Percentiles rank a stretch among this genome's conserved stretches.
These are phyloP conservation scores for Tupaia chinensis DNA, from an alignment of 2,113 vertebrate species.

Conservation along the genomic window DNA sequence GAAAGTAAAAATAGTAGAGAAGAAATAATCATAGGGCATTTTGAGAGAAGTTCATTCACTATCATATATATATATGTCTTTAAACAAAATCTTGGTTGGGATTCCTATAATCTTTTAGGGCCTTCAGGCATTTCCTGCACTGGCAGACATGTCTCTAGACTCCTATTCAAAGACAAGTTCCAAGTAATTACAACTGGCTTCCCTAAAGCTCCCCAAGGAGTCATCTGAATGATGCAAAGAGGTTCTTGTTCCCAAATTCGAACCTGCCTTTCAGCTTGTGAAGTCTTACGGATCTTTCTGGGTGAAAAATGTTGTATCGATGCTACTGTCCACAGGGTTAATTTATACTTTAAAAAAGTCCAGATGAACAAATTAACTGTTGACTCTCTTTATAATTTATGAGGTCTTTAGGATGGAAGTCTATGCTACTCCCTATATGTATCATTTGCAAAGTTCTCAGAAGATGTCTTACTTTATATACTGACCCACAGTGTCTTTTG, in stretches of 20 bases:
- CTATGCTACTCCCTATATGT: neutral
- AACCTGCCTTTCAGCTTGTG: neutral
- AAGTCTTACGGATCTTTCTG: neutral
- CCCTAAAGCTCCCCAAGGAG: neutral
- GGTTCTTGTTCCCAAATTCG: neutral
- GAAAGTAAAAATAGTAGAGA: neutral
- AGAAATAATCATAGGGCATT: neutral
- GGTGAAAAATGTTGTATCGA: neutral
- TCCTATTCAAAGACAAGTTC: slow-evolving; percentile 7
- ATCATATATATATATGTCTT: neutral
- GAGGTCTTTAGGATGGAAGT: neutral
- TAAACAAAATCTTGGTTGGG: slow-evolving; percentile 4
- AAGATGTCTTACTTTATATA: neutral
- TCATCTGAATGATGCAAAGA: neutral
- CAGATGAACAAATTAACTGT: neutral
- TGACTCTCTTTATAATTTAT: neutral
- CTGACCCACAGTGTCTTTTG: neutral
- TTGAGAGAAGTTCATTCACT: neutral
- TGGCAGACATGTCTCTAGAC: neutral
- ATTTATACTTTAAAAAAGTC: neutral
- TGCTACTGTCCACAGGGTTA: neutral
- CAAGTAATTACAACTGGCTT: neutral
- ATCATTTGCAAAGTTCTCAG: neutral
- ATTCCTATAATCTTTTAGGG: neutral
- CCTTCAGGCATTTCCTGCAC: neutral